A percentile compares a stretch with the other conserved stretches of the same genome.
phyloP scores from a whole-genome alignment of 2,888 invertebrate species.

The Noctua janthina region DNA sequence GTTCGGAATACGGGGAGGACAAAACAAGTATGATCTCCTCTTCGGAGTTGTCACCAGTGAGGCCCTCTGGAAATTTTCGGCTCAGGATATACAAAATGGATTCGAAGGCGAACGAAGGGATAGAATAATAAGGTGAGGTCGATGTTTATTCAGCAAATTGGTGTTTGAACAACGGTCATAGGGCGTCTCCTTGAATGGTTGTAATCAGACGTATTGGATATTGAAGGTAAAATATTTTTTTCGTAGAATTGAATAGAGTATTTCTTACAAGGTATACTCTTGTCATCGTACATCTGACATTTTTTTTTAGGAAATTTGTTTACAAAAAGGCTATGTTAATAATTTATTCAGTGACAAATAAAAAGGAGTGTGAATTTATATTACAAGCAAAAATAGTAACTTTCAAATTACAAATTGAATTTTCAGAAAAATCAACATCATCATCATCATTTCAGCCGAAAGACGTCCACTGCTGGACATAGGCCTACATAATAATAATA shows the following conservation, averaged over 20 bases:
- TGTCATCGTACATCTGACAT: background rate
- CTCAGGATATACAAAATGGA: constrained; percentile 95
- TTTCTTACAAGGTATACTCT: constrained; percentile 2
- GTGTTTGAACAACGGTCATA: constrained; percentile 78
- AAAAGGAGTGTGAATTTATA: background rate
- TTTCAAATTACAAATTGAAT: constrained; percentile 3
- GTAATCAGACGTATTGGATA: constrained; percentile 76
- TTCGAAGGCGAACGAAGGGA: constrained; percentile 97
- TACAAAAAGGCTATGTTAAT: too few relatives aligned
- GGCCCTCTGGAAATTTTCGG: constrained; percentile 97
- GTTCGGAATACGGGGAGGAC: constrained; percentile 89
- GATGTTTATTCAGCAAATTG: constrained; percentile 87
- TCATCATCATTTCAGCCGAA: too few relatives aligned
- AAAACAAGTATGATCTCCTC: constrained; percentile 95
- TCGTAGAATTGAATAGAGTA: constrained; percentile 31
- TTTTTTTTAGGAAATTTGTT: background rate
- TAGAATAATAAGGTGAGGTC: constrained; percentile 93
- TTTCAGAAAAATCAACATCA: too few relatives aligned
- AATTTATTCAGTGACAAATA: background rate
- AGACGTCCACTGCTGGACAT: too few relatives aligned
- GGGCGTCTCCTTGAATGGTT: constrained; percentile 71
- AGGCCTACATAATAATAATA: too few relatives aligned
- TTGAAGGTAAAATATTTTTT: constrained; percentile 60
- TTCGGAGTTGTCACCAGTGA: constrained; percentile 98
- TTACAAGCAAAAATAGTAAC: background rate